phyloP scores from a whole-genome alignment of 2,113 vertebrate genomes.

The Genyomyrus donnyi region DNA sequence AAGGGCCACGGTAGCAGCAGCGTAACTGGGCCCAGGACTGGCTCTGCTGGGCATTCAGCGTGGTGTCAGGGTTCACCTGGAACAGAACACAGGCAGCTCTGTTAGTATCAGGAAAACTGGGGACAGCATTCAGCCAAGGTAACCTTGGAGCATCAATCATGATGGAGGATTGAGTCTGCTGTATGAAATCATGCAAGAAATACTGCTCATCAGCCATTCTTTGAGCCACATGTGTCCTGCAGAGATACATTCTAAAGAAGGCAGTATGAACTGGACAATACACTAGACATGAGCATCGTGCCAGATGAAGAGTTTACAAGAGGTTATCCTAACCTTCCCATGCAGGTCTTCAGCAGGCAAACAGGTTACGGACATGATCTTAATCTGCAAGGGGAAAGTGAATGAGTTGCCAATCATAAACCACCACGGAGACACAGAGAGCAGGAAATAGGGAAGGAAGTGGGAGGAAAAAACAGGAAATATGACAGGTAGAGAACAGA shows the following conservation, averaged over 20 bases:
- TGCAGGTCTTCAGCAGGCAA: background rate
- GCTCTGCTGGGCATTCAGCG: slow-evolving; percentile 80
- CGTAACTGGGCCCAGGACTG: slow-evolving; percentile 89
- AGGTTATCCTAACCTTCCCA: background rate
- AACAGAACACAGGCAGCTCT: slow-evolving; percentile 28
- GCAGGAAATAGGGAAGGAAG: background rate
- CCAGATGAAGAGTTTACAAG: background rate
- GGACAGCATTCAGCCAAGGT: background rate
- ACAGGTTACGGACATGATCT: background rate
- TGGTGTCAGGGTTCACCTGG: slow-evolving; percentile 65
- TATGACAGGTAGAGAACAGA: background rate
- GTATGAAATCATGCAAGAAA: background rate
- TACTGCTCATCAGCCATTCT: background rate
- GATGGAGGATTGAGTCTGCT: background rate
- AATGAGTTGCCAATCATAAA: background rate
- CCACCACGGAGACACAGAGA: background rate
- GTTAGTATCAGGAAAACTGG: background rate
- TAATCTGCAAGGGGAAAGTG: slow-evolving; percentile 2
- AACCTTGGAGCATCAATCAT: background rate
- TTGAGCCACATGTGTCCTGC: background rate
- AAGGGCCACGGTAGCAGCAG: slow-evolving; percentile 79
- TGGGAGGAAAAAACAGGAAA: background rate
- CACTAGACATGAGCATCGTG: background rate
- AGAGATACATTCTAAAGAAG: background rate
- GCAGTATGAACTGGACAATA: background rate